Evolutionary conservation across 2,888 invertebrate species (phyloP).

Genomic region (Serrognathus titanus): DNA sequence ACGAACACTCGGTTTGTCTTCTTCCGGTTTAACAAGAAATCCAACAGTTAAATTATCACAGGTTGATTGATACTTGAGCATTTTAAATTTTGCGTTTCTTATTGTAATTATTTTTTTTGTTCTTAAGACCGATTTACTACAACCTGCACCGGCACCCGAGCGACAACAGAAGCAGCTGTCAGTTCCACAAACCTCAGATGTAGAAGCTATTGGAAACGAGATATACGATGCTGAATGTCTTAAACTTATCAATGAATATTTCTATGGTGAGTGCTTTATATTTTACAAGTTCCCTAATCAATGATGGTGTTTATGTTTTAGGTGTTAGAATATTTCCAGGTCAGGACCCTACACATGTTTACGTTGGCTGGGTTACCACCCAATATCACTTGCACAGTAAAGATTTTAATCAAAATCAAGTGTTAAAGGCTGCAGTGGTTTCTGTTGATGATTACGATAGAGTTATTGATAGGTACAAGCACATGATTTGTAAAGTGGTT

Average conservation of each 20-base stretch:
- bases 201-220: constrained; percentile 81
- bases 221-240: constrained; percentile 84
- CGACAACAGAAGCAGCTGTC: constrained; percentile 69
- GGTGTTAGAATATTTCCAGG: constrained; percentile 85
- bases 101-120: too few relatives aligned
- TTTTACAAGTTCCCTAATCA: neutral
- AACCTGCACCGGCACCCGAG: constrained; percentile 24
- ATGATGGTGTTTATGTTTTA: constrained; percentile 14
- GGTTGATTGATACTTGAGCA: constrained; percentile 41
- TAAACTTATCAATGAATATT: constrained; percentile 94
- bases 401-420: constrained; percentile 85
- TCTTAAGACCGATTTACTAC: constrained; percentile 21
- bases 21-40: constrained; percentile 47
- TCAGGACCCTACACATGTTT: constrained; percentile 91
- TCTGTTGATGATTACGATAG: constrained; percentile 78
- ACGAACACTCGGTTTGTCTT: constrained; percentile 46
- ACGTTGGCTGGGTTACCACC: constrained; percentile 99
- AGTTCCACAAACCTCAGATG: constrained; percentile 64
- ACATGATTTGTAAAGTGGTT: neutral
- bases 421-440: constrained; percentile 76
- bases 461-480: constrained; percentile 65
- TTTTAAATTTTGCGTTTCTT: neutral
- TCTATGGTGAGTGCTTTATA: constrained; percentile 63
- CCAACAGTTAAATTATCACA: constrained; percentile 55
- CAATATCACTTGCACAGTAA: constrained; percentile 91